A percentile compares a stretch with the other conserved stretches of the same genome.
Conservation (phyloP, 2,113 vertebrate species). For the Pseudonaja textilis region DNA sequence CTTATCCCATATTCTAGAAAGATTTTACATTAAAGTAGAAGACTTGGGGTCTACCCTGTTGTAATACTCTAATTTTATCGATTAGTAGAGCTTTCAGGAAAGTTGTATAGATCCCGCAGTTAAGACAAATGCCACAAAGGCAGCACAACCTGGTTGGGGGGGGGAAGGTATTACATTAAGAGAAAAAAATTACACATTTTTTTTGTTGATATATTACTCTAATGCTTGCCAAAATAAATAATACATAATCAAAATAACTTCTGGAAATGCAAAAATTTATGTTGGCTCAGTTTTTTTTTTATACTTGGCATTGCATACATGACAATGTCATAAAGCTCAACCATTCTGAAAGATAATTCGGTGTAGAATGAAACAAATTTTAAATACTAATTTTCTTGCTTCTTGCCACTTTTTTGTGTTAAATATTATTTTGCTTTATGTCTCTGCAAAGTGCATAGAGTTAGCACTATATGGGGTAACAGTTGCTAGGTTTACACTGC, state of each 20-base stretch:
- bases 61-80: slow-evolving; percentile 19
- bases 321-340: neutral
- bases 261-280: neutral
- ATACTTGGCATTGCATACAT: neutral
- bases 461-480: neutral
- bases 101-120: neutral
- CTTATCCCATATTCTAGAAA: slow-evolving; percentile 15
- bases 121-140: neutral
- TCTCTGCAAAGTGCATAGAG: neutral
- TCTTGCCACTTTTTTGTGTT: neutral
- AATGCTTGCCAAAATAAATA: neutral
- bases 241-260: neutral
- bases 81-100: slow-evolving; percentile 29
- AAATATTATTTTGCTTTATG: neutral
- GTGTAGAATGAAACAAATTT: neutral
- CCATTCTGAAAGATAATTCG: neutral
- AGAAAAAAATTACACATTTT: neutral
- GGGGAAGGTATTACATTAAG: neutral
- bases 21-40: slow-evolving; percentile 18
- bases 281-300: neutral
- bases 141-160: neutral
- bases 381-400: neutral
- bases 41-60: slow-evolving; percentile 26
- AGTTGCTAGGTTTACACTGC: neutral
- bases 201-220: neutral